These are phyloP conservation scores for Nomada fucata DNA, from an alignment of 2,888 invertebrate genomes.

Conservation along the genomic window DNA sequence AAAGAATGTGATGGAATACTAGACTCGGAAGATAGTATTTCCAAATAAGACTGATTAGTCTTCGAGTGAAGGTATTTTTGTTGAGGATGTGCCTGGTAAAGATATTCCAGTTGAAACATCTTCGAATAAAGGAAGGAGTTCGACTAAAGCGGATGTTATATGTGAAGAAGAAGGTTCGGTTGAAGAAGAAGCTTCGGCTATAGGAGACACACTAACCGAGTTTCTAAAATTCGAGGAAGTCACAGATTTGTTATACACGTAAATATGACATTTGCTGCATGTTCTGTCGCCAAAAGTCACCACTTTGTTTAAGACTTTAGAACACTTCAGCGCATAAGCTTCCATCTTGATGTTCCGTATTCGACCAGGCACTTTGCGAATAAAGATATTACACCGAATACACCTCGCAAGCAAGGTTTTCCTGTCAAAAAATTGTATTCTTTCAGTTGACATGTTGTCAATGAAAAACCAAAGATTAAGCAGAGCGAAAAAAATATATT, in stretches of 20 bases:
- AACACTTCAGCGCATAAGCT: neutral
- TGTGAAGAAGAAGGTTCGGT: neutral
- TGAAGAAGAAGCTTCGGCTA: neutral
- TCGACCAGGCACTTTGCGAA: neutral
- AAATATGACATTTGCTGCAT: conserved; percentile 8
- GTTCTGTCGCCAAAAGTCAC: neutral
- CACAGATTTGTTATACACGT: neutral
- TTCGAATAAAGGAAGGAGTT: neutral
- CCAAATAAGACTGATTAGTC: neutral
- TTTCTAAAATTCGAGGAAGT: neutral
- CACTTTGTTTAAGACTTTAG: neutral
- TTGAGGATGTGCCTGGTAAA: neutral
- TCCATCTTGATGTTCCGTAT: neutral
- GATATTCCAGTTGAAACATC: neutral
- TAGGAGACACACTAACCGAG: neutral
- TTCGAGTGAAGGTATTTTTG: neutral
- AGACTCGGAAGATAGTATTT: neutral
- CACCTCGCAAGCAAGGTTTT: conserved; percentile 18
- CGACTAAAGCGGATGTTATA: neutral
- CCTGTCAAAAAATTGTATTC: neutral
- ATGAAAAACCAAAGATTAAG: too few species aligned
- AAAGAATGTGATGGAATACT: neutral
- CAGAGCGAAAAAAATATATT: too few species aligned
- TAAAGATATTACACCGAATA: conserved; percentile 7
- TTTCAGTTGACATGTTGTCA: too few species aligned